Evolutionary conservation across 2,888 invertebrate genomes (phyloP).

Genomic region (Taphrorychus bicolor): DNA sequence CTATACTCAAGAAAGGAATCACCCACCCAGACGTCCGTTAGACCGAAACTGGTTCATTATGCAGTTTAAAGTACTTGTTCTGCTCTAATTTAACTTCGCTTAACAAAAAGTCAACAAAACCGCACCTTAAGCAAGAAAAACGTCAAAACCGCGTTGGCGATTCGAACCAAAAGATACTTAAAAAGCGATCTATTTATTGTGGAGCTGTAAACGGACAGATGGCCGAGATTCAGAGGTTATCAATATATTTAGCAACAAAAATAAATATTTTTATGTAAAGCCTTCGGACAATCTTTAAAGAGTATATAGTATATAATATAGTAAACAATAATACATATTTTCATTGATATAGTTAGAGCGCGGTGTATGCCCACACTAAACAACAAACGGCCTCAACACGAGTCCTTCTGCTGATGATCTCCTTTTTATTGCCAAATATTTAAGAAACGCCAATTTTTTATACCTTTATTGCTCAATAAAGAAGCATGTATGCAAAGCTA

Average conservation of each 20-base stretch:
- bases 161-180: background rate
- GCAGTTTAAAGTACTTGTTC: no score
- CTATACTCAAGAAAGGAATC: no score
- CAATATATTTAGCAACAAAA: background rate
- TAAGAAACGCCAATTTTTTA: background rate
- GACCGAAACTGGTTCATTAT: no score
- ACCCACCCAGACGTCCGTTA: no score
- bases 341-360: no score
- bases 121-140: background rate
- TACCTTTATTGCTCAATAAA: slow-evolving; percentile 5
- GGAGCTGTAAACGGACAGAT: background rate
- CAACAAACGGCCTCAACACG: no score
- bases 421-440: slow-evolving; percentile 12
- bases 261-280: background rate
- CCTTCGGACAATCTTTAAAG: no score
- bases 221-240: background rate
- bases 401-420: no score
- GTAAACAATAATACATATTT: no score
- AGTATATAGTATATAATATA: no score
- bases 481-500: background rate
- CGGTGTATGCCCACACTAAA: no score
- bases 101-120: background rate
- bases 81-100: no score
- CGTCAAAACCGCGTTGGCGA: background rate
- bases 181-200: background rate